These are phyloP conservation scores for Leucozona laternaria DNA, from an alignment of 2,888 invertebrate genomes.

Conservation along the genomic window DNA sequence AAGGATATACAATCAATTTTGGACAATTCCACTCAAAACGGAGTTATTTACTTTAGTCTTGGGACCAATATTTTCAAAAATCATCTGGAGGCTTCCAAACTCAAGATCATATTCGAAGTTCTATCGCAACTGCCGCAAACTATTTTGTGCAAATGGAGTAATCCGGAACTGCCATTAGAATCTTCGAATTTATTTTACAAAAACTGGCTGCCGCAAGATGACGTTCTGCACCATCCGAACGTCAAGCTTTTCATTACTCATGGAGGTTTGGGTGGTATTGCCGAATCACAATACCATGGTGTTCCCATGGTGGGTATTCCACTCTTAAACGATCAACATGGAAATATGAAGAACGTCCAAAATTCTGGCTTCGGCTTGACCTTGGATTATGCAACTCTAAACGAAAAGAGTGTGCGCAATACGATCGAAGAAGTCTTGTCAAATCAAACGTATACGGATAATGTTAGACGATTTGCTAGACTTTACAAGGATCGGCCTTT, in stretches of 20 bases:
- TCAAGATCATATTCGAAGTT: slow-evolving; percentile 79
- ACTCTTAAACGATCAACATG: slow-evolving; percentile 91
- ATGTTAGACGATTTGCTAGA: slow-evolving; percentile 82
- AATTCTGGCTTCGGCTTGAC: slow-evolving; percentile 84
- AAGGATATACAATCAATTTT: slow-evolving; percentile 79
- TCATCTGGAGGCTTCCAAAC: slow-evolving; percentile 80
- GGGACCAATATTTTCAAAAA: slow-evolving; percentile 80
- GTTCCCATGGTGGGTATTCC: slow-evolving; percentile 90
- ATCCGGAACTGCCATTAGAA: slow-evolving; percentile 81
- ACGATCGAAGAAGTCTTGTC: slow-evolving; percentile 77
- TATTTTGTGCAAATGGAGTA: slow-evolving; percentile 88
- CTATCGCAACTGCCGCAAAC: slow-evolving; percentile 85
- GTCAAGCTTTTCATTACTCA: slow-evolving; percentile 83
- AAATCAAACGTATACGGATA: slow-evolving; percentile 77
- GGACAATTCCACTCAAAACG: slow-evolving; percentile 80
- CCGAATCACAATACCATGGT: slow-evolving; percentile 90
- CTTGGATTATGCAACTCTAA: slow-evolving; percentile 72
- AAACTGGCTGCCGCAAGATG: slow-evolving; percentile 82
- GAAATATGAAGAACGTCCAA: slow-evolving; percentile 90
- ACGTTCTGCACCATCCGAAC: slow-evolving; percentile 89
- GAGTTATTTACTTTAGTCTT: slow-evolving; percentile 81
- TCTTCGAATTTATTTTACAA: slow-evolving; percentile 80
- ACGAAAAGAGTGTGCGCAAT: slow-evolving; percentile 64
- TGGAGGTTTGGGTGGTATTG: slow-evolving; percentile 88
- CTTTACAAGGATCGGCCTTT: slow-evolving; percentile 85